Evolutionary conservation across 1,140 invertebrate species (phyloP).

Genomic region (Heliothis subflexa): DNA sequence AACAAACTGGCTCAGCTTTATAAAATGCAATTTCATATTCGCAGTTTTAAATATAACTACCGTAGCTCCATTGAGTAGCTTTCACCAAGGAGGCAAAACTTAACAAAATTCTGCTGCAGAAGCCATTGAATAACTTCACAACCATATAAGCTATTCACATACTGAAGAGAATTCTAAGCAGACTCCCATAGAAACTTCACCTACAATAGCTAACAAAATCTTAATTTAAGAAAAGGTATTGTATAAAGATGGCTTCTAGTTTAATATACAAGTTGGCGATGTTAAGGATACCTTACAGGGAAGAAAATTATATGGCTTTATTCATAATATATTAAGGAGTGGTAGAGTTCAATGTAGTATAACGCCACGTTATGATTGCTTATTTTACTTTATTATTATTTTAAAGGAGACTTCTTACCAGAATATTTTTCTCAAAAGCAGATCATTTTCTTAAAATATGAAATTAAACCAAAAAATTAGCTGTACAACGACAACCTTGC

Average conservation of each 20-base stretch:
- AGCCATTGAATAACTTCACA: slow-evolving; percentile 19
- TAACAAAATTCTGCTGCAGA: neutral
- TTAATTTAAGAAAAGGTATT: slow-evolving; percentile 22
- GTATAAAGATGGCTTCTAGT: neutral
- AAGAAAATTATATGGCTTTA: neutral
- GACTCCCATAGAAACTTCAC: slow-evolving; percentile 11
- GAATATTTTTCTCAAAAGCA: too few species aligned
- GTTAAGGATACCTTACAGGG: neutral
- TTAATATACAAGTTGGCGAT: neutral
- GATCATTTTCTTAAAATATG: too few species aligned
- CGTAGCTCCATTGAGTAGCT: slow-evolving; percentile 9
- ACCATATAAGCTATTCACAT: slow-evolving; percentile 30
- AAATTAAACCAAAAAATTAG: neutral
- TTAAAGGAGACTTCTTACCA: too few species aligned
- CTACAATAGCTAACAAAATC: slow-evolving; percentile 3
- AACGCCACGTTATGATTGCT: too few species aligned
- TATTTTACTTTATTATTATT: too few species aligned
- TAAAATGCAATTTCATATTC: neutral
- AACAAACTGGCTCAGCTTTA: neutral
- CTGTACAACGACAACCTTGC: too few species aligned
- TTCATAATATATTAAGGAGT: too few species aligned
- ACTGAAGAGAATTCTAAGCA: neutral
- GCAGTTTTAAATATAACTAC: neutral
- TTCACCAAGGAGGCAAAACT: neutral
- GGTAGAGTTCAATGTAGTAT: too few species aligned